A percentile compares a stretch with the other conserved stretches of the same genome.
Evolutionary conservation across 2,888 invertebrate species (phyloP).

Genomic region (Aporophyla lueneburgensis): DNA sequence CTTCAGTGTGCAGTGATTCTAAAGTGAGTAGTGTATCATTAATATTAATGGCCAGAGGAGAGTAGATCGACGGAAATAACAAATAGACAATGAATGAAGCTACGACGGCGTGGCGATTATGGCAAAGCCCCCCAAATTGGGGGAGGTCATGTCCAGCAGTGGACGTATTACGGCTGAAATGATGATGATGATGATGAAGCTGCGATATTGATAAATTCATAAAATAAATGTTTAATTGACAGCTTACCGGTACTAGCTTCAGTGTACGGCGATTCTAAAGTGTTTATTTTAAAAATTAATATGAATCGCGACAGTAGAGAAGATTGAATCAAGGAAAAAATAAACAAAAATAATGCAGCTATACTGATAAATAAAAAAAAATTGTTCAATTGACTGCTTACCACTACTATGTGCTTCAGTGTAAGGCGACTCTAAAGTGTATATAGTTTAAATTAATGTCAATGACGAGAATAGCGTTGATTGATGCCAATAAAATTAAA

Average conservation of each 20-base stretch:
- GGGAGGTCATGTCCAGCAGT: too few relatives aligned
- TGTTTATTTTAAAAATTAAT: background rate
- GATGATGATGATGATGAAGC: too few relatives aligned
- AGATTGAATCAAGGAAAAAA: background rate
- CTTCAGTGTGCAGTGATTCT: background rate
- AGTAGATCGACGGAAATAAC: background rate
- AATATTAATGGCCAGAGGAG: background rate
- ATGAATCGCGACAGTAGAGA: too few relatives aligned
- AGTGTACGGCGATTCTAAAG: background rate
- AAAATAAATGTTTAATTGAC: background rate
- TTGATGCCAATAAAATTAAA: too few relatives aligned
- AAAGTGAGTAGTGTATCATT: background rate
- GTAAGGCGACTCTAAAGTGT: constrained; percentile 6
- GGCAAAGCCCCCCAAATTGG: too few relatives aligned
- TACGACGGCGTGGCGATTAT: too few relatives aligned
- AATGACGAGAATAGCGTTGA: too few relatives aligned
- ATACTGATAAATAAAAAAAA: background rate
- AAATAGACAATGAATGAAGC: background rate
- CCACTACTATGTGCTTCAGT: background rate
- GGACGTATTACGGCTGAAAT: too few relatives aligned
- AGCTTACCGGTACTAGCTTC: constrained; percentile 1
- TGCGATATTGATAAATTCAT: background rate
- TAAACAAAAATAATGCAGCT: background rate
- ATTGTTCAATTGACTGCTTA: background rate
- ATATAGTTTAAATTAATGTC: too few relatives aligned